These are phyloP conservation scores for Sebastes matsubarae DNA, from an alignment of 2,797 vertebrate species.

Conservation along the genomic window DNA sequence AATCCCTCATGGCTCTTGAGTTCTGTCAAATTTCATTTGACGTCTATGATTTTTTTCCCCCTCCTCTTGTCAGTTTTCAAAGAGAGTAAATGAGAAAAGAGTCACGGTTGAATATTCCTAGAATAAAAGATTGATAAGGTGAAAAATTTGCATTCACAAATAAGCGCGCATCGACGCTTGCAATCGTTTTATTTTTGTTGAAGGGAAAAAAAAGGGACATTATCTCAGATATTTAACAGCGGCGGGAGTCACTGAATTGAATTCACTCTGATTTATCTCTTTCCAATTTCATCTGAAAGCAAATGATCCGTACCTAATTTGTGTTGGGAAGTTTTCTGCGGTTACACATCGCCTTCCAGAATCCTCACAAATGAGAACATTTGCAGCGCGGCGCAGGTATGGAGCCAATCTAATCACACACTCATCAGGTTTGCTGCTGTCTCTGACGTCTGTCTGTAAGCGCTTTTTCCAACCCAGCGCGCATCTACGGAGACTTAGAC, in stretches of 20 bases:
- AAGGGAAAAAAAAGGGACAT: not conserved
- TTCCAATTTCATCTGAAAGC: slow-evolving; percentile 36
- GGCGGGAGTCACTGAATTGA: slow-evolving; percentile 21
- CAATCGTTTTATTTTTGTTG: not conserved
- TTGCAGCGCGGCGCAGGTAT: slow-evolving; percentile 33
- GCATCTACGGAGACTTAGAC: not conserved
- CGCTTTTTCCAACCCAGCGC: slow-evolving; percentile 36
- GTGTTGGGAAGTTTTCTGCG: slow-evolving; percentile 29
- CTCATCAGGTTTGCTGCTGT: slow-evolving; percentile 42
- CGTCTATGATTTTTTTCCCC: not conserved
- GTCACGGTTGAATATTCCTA: slow-evolving; percentile 31
- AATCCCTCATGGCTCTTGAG: slow-evolving; percentile 72
- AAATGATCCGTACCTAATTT: slow-evolving; percentile 58
- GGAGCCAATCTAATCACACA: slow-evolving; percentile 43
- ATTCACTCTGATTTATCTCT: slow-evolving; percentile 41
- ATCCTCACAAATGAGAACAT: slow-evolving; percentile 32
- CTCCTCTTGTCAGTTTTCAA: slow-evolving; percentile 37
- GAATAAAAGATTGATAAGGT: slow-evolving; percentile 49
- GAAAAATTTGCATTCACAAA: slow-evolving; percentile 42
- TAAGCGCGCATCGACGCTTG: slow-evolving; percentile 1
- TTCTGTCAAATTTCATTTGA: slow-evolving; percentile 60
- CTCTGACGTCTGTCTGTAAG: slow-evolving; percentile 20
- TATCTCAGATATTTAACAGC: slow-evolving; percentile 26
- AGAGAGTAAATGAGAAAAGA: slow-evolving; percentile 48
- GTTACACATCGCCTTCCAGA: slow-evolving; percentile 2